Evolutionary conservation across 2,113 vertebrate genomes (phyloP).

Genomic region (Cyprinodon tularosa): DNA sequence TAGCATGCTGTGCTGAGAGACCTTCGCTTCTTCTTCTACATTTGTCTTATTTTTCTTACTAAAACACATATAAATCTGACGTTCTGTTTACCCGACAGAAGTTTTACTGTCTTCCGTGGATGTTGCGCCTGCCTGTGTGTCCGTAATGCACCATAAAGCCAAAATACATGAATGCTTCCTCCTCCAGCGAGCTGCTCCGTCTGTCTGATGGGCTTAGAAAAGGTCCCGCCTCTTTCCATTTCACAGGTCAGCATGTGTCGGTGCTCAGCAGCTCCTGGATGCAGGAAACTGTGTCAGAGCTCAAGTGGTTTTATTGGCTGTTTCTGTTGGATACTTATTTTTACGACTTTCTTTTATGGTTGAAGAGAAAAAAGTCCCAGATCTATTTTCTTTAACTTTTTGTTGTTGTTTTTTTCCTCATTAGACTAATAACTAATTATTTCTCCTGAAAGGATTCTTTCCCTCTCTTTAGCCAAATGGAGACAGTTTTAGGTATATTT

Average conservation of each 20-base stretch:
- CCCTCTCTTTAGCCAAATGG: background rate
- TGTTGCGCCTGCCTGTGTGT: constrained; percentile 28
- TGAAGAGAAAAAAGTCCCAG: background rate
- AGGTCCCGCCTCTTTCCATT: constrained; percentile 40
- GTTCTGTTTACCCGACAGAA: background rate
- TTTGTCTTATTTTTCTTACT: background rate
- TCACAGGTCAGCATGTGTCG: constrained; percentile 53
- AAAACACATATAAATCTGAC: background rate
- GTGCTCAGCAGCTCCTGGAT: constrained; percentile 36
- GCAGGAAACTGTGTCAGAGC: constrained; percentile 69
- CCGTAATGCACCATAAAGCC: constrained; percentile 75
- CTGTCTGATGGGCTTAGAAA: constrained; percentile 46
- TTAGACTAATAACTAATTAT: background rate
- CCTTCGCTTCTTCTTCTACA: background rate
- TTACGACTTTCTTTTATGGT: background rate
- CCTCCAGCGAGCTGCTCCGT: constrained; percentile 38
- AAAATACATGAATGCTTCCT: constrained; percentile 53
- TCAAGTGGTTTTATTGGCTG: constrained; percentile 70
- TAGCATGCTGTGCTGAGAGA: too few relatives aligned
- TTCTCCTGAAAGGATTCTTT: background rate
- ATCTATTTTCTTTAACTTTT: background rate
- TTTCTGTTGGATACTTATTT: constrained; percentile 40
- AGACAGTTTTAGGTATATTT: background rate
- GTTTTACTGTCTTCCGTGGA: background rate
- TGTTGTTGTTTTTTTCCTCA: background rate